A percentile compares a stretch with the other conserved stretches of the same genome.
Conservation (phyloP, 2,888 invertebrate species). For the Poecilus cupreus region DNA sequence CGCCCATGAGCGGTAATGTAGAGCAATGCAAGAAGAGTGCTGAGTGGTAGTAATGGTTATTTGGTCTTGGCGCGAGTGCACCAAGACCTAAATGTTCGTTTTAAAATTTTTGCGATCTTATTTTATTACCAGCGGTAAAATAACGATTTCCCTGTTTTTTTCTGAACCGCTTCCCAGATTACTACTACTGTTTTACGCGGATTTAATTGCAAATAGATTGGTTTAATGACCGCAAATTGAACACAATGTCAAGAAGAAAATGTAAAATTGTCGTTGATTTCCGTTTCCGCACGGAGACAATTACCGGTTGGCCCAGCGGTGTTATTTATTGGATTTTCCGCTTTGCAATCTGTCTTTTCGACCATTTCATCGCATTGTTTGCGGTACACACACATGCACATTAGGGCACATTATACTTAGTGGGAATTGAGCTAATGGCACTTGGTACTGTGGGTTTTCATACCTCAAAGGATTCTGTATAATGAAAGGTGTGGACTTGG, state of each 20-base stretch:
- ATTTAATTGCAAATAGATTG: neutral
- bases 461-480: neutral
- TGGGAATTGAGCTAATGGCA: neutral
- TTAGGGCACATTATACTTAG: neutral
- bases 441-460: neutral
- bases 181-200: neutral
- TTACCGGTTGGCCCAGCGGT: constrained; percentile 1
- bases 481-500: constrained; percentile 5
- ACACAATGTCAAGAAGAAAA: neutral
- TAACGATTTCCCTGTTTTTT: constrained; percentile 7
- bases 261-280: too few species aligned
- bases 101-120: constrained; percentile 34
- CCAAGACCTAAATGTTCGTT: neutral
- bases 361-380: constrained; percentile 12
- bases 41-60: constrained; percentile 35
- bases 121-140: constrained; percentile 7
- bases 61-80: constrained; percentile 27
- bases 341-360: constrained; percentile 36
- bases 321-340: constrained; percentile 26
- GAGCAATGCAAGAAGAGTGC: constrained; percentile 16
- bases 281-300: constrained; percentile 12
- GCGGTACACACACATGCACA: neutral
- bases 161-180: neutral
- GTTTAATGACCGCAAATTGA: neutral
- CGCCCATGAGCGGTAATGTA: constrained; percentile 14